These are phyloP conservation scores for Drosophila buzzatii DNA, from an alignment of 2,888 invertebrate species.

Conservation along the genomic window DNA sequence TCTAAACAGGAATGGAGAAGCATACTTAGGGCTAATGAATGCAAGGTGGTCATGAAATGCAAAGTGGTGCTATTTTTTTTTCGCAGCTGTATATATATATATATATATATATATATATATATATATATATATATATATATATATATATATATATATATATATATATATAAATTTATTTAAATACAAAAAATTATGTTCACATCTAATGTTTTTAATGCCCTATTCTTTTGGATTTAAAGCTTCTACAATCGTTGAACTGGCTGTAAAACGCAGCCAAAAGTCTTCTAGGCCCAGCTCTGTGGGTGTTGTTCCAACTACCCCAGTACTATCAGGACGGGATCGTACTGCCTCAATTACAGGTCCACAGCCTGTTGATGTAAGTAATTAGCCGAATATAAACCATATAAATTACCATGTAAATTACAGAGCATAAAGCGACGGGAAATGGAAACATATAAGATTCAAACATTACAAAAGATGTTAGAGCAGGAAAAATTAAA, in stretches of 20 bases:
- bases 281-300: slow-evolving; percentile 85
- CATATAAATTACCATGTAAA: not conserved
- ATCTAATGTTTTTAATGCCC: not conserved
- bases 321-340: slow-evolving; percentile 85
- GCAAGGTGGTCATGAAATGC: too few species aligned
- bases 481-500: slow-evolving; percentile 94
- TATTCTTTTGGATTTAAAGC: slow-evolving; percentile 84
- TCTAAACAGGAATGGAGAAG: too few species aligned
- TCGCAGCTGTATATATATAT: too few species aligned
- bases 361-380: slow-evolving; percentile 94
- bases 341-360: slow-evolving; percentile 90
- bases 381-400: slow-evolving; percentile 3
- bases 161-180: too few species aligned
- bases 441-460: slow-evolving; percentile 93
- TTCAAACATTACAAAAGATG: slow-evolving; percentile 95
- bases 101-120: too few species aligned
- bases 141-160: too few species aligned
- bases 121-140: too few species aligned
- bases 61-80: too few species aligned
- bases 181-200: not conserved
- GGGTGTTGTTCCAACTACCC: slow-evolving; percentile 87
- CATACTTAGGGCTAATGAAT: too few species aligned
- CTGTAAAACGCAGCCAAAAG: slow-evolving; percentile 88
- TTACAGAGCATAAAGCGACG: slow-evolving; percentile 92
- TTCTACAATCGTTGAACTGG: slow-evolving; percentile 89